These are phyloP conservation scores for Erythrocebus patas DNA, from an alignment of 2,113 vertebrate species.

Conservation along the genomic window DNA sequence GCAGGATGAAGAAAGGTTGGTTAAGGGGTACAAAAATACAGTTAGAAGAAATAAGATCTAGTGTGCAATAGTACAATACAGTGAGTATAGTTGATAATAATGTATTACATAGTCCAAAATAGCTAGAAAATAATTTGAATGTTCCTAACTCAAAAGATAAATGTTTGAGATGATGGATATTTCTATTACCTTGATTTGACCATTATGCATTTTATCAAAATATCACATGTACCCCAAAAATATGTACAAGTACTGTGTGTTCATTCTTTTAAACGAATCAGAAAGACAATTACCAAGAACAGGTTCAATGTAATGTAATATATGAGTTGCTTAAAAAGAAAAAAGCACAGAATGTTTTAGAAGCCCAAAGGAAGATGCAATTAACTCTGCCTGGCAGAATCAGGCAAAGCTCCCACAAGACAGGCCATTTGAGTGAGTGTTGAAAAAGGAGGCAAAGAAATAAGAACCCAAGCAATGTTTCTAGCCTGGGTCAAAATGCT, in stretches of 20 bases:
- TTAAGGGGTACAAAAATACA: neutral
- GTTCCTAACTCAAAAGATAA: neutral
- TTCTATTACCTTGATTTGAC: neutral
- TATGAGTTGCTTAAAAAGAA: neutral
- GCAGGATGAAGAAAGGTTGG: neutral
- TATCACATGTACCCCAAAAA: neutral
- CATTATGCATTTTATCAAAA: neutral
- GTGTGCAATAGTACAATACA: neutral
- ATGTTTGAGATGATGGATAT: neutral
- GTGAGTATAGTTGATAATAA: neutral
- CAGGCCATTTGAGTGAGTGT: neutral
- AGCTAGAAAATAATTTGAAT: neutral
- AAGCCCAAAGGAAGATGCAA: neutral
- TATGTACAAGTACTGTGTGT: neutral
- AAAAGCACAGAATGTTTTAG: neutral
- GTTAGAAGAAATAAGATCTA: neutral
- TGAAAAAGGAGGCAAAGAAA: neutral
- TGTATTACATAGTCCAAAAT: neutral
- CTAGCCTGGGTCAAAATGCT: neutral
- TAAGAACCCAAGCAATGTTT: neutral
- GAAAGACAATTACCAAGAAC: neutral
- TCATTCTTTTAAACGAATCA: neutral
- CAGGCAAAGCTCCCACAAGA: neutral
- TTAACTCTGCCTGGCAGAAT: neutral
- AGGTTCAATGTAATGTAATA: neutral